Base-by-base conservation (phyloP, 2,797 vertebrate genomes). In the Chelmon rostratus region DNA sequence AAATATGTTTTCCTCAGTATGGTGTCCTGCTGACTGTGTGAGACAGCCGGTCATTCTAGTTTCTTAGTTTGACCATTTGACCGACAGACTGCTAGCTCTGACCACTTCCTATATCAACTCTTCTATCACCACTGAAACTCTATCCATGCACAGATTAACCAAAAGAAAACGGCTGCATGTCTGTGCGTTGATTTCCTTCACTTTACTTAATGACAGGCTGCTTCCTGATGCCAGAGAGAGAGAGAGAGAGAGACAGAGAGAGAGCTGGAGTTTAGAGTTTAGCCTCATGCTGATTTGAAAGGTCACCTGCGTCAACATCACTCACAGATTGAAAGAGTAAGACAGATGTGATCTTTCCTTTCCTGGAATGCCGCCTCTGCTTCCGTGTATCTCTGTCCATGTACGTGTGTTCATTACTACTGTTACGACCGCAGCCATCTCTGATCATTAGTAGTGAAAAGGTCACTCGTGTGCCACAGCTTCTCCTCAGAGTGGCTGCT, bases 391-490 rank as follows among this genome's bases (percentile, higher is more conserved):
- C 13, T 23, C 44, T 79, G 23, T 66, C 38, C 16, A 10, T 76
- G 53, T 42, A 38, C 68, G 61, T 78, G 71, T 81, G 74, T 75
- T 82, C 71, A 18, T 67, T 68, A 49, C 75, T 76, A 11, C 69
- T 88, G 79, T 82, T 88, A 61, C 54, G 84, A 53, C 86, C 76
- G 46, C 74, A 86, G 63, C 73, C 86, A 72, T 88, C 84, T 68
- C 76, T 64, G 67, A 85, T 89, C 83, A 83, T 93, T 84, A 73
- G 57, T 28, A 13, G 61, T 79, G 87, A 92, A 93, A 92, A 94
- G 87, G 90, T 90, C 88, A 85, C 47, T 38, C 23, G 76, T 80
- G 69, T 83, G 71, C 73, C 73, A 78, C 25, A 80, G 46, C 66
- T 63, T 54, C 33, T 65, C 54, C 54, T 62, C 25, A 19, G 21